Conservation (phyloP, 2,888 invertebrate genomes). For the Liopterus haemorrhoidalis region DNA sequence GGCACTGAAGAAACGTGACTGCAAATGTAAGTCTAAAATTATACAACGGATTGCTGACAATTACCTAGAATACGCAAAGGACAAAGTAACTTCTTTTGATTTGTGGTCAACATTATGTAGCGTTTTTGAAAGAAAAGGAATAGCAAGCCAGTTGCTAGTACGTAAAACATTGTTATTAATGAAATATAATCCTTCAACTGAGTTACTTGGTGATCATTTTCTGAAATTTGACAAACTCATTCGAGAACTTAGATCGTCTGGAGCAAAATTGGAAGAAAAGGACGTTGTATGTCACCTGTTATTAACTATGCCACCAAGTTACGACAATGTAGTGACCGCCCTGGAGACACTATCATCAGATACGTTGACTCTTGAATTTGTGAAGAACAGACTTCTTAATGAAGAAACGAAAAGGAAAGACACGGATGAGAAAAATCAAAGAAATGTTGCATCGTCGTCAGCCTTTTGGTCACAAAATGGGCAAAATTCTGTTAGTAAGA, state of each 20-base stretch:
- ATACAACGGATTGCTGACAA: constrained; percentile 32
- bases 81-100: constrained; percentile 30
- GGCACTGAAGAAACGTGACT: constrained; percentile 10
- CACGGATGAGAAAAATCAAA: background rate
- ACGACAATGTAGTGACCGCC: constrained; percentile 31
- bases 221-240: constrained; percentile 31
- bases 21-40: constrained; percentile 32
- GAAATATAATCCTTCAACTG: constrained; percentile 21
- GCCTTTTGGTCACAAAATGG: background rate
- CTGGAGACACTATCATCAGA: constrained; percentile 24
- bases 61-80: constrained; percentile 34
- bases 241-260: constrained; percentile 28
- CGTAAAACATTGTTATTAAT: constrained; percentile 26
- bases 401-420: constrained; percentile 23
- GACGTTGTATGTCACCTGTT: constrained; percentile 30
- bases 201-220: constrained; percentile 26
- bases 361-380: constrained; percentile 26
- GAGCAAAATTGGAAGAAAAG: constrained; percentile 26
- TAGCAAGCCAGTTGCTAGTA: constrained; percentile 31
- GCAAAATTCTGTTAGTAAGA: background rate
- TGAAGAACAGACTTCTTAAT: constrained; percentile 30
- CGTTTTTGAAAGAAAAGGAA: constrained; percentile 31
- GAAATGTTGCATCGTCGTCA: background rate
- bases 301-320: constrained; percentile 20
- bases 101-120: constrained; percentile 28